phyloP scores from a whole-genome alignment of 1,140 invertebrate species.

The Hyles vespertilio region DNA sequence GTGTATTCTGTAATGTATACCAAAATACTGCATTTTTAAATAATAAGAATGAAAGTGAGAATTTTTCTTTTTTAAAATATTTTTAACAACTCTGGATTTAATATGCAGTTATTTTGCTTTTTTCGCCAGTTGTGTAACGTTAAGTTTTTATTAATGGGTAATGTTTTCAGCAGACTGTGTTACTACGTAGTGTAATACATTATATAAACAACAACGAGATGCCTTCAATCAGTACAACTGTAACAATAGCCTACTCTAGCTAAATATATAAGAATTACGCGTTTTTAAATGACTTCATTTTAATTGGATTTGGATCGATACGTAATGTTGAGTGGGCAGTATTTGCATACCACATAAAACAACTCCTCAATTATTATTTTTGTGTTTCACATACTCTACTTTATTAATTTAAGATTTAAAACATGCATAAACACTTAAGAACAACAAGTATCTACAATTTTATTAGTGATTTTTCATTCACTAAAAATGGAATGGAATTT shows the following conservation, averaged over 20 bases:
- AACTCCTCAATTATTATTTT: no score
- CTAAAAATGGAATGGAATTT: no score
- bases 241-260: slow-evolving; percentile 65
- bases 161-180: slow-evolving; percentile 65
- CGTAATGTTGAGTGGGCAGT: no score
- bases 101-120: slow-evolving; percentile 45
- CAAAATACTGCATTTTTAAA: slow-evolving; percentile 74
- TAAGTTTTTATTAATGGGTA: slow-evolving; percentile 29
- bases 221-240: slow-evolving; percentile 73
- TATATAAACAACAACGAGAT: slow-evolving; percentile 64
- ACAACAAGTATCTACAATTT: no score
- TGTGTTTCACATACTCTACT: no score
- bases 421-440: no score
- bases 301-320: no score
- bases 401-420: no score
- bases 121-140: slow-evolving; percentile 44
- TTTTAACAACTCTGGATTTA: slow-evolving; percentile 25
- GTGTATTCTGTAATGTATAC: slow-evolving; percentile 71
- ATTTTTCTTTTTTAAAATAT: slow-evolving; percentile 41
- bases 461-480: no score
- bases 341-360: no score
- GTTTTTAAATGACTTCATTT: slow-evolving; percentile 39
- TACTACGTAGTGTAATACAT: slow-evolving; percentile 67
- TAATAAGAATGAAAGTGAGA: slow-evolving; percentile 65
- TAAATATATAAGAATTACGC: slow-evolving; percentile 54